Percentiles rank a stretch among this genome's conserved stretches.
Conservation (phyloP, 2,797 vertebrate species). For the Myioborus melanocephalus region DNA sequence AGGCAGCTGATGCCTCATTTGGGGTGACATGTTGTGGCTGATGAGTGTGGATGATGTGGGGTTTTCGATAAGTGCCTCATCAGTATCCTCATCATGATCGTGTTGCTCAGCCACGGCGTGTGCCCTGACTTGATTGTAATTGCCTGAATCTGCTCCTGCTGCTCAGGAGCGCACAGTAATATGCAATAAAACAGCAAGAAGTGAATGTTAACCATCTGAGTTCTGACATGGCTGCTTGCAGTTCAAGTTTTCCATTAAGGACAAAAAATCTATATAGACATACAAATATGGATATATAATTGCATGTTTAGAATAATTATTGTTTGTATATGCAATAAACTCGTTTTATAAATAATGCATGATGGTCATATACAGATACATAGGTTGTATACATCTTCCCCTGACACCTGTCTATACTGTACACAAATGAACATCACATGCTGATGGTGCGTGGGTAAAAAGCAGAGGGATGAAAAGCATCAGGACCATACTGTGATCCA, state of each 20-base stretch:
- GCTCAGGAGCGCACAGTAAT: conserved; percentile 90
- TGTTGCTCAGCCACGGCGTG: conserved; percentile 96
- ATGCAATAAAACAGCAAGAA: conserved; percentile 97
- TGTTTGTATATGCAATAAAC: conserved; percentile 42
- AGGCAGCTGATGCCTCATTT: conserved; percentile 85
- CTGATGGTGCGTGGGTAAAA: background rate
- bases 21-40: conserved; percentile 88
- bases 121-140: conserved; percentile 99
- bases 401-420: background rate
- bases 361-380: conserved; percentile 3
- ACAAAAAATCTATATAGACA: conserved; percentile 39
- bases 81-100: conserved; percentile 99
- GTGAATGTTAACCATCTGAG: conserved; percentile 97
- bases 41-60: conserved; percentile 89
- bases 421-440: background rate
- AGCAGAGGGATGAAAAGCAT: background rate
- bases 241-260: conserved; percentile 81
- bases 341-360: conserved; percentile 15
- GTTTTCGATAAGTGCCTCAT: conserved; percentile 99
- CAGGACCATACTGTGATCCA: background rate
- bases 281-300: conserved; percentile 56
- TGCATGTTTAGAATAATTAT: conserved; percentile 51
- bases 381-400: background rate
- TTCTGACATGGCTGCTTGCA: conserved; percentile 80
- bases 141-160: conserved; percentile 99